A percentile compares a stretch with the other conserved stretches of the same genome.
These are phyloP conservation scores for Nesogale talazaci DNA, from an alignment of 2,113 vertebrate species.

Conservation along the genomic window DNA sequence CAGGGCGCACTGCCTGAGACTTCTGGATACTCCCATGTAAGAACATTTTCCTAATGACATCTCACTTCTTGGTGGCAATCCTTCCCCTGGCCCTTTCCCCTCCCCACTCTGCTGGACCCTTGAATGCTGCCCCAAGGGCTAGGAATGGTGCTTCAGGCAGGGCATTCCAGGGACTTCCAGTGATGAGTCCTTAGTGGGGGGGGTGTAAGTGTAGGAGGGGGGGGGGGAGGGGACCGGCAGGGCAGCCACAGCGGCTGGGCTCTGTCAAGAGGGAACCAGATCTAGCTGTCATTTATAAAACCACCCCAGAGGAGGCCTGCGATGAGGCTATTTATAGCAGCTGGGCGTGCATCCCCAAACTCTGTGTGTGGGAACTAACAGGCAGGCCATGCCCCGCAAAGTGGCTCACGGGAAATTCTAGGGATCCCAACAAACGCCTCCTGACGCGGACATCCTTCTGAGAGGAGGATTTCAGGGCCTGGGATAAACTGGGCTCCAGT, in stretches of 20 bases:
- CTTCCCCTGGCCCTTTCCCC: too few relatives aligned
- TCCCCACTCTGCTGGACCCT: not conserved
- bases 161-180: not conserved
- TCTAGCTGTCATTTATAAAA: conserved; percentile 62
- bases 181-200: conserved; percentile 16
- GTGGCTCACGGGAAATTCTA: conserved; percentile 39
- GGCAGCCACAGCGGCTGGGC: conserved; percentile 58
- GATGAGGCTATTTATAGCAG: conserved; percentile 69
- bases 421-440: conserved; percentile 49
- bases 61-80: not conserved
- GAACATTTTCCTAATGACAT: not conserved
- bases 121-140: not conserved
- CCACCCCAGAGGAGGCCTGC: not conserved
- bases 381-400: not conserved
- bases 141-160: too few relatives aligned
- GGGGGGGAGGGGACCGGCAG: not conserved
- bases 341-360: conserved; percentile 12
- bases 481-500: conserved; percentile 56
- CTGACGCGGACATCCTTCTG: not conserved
- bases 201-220: conserved; percentile 13
- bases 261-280: conserved; percentile 55
- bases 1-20: not conserved
- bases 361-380: conserved; percentile 2
- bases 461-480: conserved; percentile 25
- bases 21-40: not conserved